Evolutionary conservation across 2,113 vertebrate species (phyloP), one percentile per base, ranked within the genome.

Genomic region (Himantopus leucocephalus): DNA sequence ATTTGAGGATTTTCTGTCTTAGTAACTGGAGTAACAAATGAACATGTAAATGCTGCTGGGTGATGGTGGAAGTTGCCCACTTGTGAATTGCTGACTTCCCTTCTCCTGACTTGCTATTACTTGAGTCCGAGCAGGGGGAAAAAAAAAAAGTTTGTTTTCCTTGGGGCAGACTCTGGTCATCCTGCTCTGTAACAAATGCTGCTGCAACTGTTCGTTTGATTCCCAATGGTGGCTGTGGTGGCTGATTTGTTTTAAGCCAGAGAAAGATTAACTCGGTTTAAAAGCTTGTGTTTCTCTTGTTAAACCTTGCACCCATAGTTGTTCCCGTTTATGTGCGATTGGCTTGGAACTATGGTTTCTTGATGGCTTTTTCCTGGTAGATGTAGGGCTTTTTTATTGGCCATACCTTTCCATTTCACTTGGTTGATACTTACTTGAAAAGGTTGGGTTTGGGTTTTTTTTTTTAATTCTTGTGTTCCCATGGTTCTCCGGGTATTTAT

Each of bases 1-100:
- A 79, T 85, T 87, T 64, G 90, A 79, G 81, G 87, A 95, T 97
- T 96, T 97, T 95, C 53, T 90, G 66, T 85, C 70, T 86, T 70
- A 58, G 86, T 87, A 79, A 45, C 48, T 58, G n/a, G 12, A 85
- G 86, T 72, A 85, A 64, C 76, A 78, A 75, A 92, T 60, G 29
- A 19, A 8, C 0, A 15, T 27, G 37, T 55, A 27, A 73, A 73
- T 73, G 53, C 70, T 79, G 7, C 66, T 70, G 68, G 32, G 24
- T 43, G 84, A 12, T 39, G 30, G 35, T 58, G 48, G 64, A 78
- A 64, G 70, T 55, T 59, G 22, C 45, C 55, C 45, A 21, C 43
- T 73, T 7, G 16, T 41, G 41, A 34, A 12, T 26, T 72, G 63
- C 45, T 58, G 82, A 62, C 17, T 94, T 35, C 30, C 6, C 19